A percentile compares a stretch with the other conserved stretches of the same genome.
These are phyloP conservation scores for Sebastes kiyomatsui DNA, from an alignment of 2,797 vertebrate genomes.

Conservation along the genomic window DNA sequence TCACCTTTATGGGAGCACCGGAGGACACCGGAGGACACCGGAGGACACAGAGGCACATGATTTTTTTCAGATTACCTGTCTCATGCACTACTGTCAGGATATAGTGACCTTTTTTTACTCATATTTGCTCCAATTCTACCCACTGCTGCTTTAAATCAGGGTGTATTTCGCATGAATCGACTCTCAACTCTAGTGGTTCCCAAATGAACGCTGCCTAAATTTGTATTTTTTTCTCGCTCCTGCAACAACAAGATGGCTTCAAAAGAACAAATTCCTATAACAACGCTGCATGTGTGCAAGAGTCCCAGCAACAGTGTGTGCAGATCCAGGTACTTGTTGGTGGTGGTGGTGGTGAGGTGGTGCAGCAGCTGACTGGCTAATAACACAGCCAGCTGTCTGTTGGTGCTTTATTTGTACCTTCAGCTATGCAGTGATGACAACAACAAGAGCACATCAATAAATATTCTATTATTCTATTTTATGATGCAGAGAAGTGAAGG, in stretches of 20 bases:
- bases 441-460: conserved; percentile 3
- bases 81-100: too few species aligned
- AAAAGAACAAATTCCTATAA: conserved; percentile 4
- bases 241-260: conserved; percentile 28
- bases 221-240: not conserved
- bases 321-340: conserved; percentile 34
- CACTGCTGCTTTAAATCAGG: not conserved
- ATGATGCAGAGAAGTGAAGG: conserved; percentile 17
- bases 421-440: conserved; percentile 36
- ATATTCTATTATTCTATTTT: not conserved
- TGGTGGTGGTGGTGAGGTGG: not conserved
- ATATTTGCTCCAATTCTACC: too few species aligned
- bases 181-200: not conserved
- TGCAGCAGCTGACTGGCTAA: conserved; percentile 33
- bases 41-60: too few species aligned
- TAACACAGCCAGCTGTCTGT: conserved; percentile 24
- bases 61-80: too few species aligned
- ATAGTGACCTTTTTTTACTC: too few species aligned
- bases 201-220: not conserved
- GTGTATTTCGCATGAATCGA: not conserved
- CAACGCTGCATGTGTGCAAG: not conserved
- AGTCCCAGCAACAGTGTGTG: conserved; percentile 23
- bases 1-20: too few species aligned
- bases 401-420: conserved; percentile 36
- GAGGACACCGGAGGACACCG: too few species aligned